These are phyloP conservation scores for Anhinga anhinga DNA, from an alignment of 2,113 vertebrate genomes.

Conservation along the genomic window DNA sequence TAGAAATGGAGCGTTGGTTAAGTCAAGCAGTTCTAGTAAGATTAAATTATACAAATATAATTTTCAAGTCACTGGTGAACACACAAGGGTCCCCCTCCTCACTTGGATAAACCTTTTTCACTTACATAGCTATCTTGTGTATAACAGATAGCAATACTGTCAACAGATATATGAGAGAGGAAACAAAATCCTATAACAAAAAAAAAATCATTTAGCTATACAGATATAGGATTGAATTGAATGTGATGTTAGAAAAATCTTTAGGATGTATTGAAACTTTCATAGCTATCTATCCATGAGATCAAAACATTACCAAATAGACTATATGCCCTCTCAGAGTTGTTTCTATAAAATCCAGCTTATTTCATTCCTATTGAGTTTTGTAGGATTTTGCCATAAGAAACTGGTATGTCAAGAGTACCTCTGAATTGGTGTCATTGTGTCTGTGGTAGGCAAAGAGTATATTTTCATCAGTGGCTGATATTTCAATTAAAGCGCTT, in stretches of 20 bases:
- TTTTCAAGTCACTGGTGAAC: not conserved
- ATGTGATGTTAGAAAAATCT: not conserved
- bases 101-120: not conserved
- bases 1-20: not conserved
- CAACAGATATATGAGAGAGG: not conserved
- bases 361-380: not conserved
- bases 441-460: not conserved
- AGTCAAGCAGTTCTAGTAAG: not conserved
- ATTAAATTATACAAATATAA: not conserved
- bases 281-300: not conserved
- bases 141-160: not conserved
- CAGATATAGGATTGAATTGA: not conserved
- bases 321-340: not conserved
- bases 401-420: not conserved
- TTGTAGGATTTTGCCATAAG: not conserved
- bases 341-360: not conserved
- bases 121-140: not conserved
- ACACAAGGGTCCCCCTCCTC: not conserved
- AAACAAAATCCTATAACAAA: not conserved
- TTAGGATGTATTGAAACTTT: not conserved
- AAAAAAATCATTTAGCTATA: not conserved
- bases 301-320: not conserved
- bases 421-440: not conserved
- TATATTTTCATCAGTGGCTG: not conserved
- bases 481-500: not conserved